These are phyloP conservation scores for Mus pahari DNA, from an alignment of 2,113 vertebrate genomes.

Conservation along the genomic window DNA sequence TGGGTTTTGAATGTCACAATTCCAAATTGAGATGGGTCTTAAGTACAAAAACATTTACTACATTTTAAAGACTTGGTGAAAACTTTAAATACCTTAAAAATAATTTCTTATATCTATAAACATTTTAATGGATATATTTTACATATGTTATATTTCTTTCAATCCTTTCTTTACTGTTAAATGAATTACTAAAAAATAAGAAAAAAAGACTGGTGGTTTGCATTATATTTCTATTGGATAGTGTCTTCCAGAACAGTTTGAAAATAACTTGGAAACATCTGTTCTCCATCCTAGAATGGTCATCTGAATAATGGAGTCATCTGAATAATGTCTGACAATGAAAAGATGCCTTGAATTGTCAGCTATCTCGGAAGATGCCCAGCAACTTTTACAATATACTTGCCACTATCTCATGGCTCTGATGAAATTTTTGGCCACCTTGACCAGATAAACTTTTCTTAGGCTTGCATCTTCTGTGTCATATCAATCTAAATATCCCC, in stretches of 20 bases:
- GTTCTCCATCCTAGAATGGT: constrained; percentile 20
- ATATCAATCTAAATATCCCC: background rate
- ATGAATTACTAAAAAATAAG: background rate
- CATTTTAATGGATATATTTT: constrained; percentile 18
- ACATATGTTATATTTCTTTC: background rate
- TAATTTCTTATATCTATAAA: background rate
- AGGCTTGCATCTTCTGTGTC: background rate
- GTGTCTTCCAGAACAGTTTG: constrained; percentile 19
- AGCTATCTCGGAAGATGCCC: background rate
- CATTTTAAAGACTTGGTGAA: background rate
- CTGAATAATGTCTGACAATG: constrained; percentile 20
- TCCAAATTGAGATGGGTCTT: background rate
- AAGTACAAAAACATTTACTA: background rate
- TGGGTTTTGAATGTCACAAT: background rate
- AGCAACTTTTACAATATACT: background rate
- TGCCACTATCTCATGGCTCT: background rate
- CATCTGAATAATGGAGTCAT: background rate
- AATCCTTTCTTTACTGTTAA: background rate
- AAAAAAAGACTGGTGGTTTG: background rate
- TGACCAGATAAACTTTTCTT: background rate
- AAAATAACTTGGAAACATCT: constrained; percentile 39
- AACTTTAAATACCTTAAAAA: background rate
- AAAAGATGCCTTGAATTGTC: background rate
- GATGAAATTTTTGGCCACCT: background rate
- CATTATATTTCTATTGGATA: background rate